phyloP scores from a whole-genome alignment of 2,888 invertebrate species.

The Hydrotaea diabolus region DNA sequence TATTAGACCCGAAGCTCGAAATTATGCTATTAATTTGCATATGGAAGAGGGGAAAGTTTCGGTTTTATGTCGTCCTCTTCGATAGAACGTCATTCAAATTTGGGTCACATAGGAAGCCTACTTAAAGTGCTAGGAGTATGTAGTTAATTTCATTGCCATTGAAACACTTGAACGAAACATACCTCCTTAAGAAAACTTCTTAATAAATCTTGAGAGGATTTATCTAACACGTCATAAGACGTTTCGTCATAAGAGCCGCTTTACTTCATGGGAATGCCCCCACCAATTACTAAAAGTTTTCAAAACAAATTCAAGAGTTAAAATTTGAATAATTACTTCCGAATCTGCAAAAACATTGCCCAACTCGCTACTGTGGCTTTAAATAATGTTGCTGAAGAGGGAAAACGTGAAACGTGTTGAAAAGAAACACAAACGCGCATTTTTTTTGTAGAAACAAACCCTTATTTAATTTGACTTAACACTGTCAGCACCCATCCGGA shows the following conservation, averaged over 20 bases:
- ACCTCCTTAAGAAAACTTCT: too few relatives aligned
- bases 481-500: neutral
- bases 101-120: too few relatives aligned
- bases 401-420: neutral
- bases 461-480: slow-evolving; percentile 51
- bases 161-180: too few relatives aligned
- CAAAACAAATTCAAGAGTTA: neutral
- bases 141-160: too few relatives aligned
- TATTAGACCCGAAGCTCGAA: slow-evolving; percentile 13
- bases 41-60: neutral
- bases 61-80: neutral
- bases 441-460: slow-evolving; percentile 38
- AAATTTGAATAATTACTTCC: neutral
- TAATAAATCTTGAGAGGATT: too few relatives aligned
- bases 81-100: slow-evolving; percentile 52
- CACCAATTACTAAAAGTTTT: neutral
- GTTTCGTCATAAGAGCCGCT: too few relatives aligned
- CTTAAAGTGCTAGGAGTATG: too few relatives aligned
- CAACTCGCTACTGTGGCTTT: neutral
- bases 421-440: neutral
- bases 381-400: neutral
- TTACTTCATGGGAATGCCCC: too few relatives aligned
- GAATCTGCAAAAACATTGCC: neutral
- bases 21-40: slow-evolving; percentile 56
- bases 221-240: too few relatives aligned